These are phyloP conservation scores for Scrobipalpa costella DNA, from an alignment of 2,888 invertebrate species.

Conservation along the genomic window DNA sequence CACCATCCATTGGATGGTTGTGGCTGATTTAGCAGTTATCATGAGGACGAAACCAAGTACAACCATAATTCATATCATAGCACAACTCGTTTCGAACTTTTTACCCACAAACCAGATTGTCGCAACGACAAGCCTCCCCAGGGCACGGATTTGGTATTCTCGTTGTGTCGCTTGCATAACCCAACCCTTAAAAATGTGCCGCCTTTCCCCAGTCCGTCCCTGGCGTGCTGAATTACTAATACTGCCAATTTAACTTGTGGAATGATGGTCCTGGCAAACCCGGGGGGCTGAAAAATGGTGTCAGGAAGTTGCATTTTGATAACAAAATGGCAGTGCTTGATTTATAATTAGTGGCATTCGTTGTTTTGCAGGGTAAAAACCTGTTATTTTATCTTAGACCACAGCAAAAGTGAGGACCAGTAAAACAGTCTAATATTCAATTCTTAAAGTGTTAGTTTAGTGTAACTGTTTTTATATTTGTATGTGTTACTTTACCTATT, in stretches of 20 bases:
- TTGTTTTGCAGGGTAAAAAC: background rate
- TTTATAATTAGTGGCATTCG: background rate
- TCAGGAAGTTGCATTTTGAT: constrained; percentile 14
- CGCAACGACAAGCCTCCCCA: constrained; percentile 6
- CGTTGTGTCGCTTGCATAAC: constrained; percentile 22
- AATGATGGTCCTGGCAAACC: constrained; percentile 30
- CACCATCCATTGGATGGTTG: too few relatives aligned
- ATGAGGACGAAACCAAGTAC: too few relatives aligned
- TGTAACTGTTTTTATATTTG: too few relatives aligned
- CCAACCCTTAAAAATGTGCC: constrained; percentile 26
- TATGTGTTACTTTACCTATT: too few relatives aligned
- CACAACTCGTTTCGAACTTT: constrained; percentile 12
- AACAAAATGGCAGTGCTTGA: background rate
- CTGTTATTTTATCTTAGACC: too few relatives aligned
- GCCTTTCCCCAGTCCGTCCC: constrained; percentile 26
- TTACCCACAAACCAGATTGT: background rate
- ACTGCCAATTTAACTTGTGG: constrained; percentile 39
- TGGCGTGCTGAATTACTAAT: constrained; percentile 36
- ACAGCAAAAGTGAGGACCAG: too few relatives aligned
- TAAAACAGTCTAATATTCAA: too few relatives aligned
- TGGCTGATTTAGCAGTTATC: too few relatives aligned
- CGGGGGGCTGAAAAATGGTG: constrained; percentile 5
- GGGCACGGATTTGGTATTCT: constrained; percentile 21
- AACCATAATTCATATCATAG: background rate
- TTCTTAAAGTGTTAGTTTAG: too few relatives aligned